These are phyloP conservation scores for Agrypnus murinus DNA, from an alignment of 2,888 invertebrate species.

Conservation along the genomic window DNA sequence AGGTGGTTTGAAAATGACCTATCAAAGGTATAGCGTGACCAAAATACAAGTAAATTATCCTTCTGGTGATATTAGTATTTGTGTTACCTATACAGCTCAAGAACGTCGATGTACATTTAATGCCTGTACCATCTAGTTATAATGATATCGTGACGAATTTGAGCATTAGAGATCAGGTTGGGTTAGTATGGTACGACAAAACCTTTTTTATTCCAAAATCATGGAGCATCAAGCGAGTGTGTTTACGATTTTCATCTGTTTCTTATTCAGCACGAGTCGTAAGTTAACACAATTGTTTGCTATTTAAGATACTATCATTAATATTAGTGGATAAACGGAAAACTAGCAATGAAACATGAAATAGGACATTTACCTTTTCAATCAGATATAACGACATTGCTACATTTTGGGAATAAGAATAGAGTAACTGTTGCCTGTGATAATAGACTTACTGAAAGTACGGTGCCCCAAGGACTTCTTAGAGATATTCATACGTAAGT, in stretches of 20 bases:
- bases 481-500: constrained; percentile 75
- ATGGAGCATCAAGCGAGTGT: constrained; percentile 83
- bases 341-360: constrained; percentile 86
- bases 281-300: constrained; percentile 63
- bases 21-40: too few species aligned
- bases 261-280: constrained; percentile 94
- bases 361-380: constrained; percentile 98
- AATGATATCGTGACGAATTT: constrained; percentile 93
- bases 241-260: constrained; percentile 93
- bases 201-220: constrained; percentile 86
- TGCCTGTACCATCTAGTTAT: constrained; percentile 98
- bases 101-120: constrained; percentile 74
- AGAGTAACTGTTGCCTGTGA: constrained; percentile 94
- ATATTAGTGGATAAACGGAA: constrained; percentile 91
- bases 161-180: constrained; percentile 90
- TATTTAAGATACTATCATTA: not conserved
- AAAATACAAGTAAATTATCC: not conserved
- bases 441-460: constrained; percentile 90
- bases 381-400: constrained; percentile 82
- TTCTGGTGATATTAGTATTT: constrained; percentile 35
- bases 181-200: constrained; percentile 97
- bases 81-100: constrained; percentile 49
- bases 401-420: constrained; percentile 83
- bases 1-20: constrained; percentile 85
- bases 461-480: constrained; percentile 91